Conservation (phyloP, 2,888 invertebrate genomes). For the Acrobasis consociella region DNA sequence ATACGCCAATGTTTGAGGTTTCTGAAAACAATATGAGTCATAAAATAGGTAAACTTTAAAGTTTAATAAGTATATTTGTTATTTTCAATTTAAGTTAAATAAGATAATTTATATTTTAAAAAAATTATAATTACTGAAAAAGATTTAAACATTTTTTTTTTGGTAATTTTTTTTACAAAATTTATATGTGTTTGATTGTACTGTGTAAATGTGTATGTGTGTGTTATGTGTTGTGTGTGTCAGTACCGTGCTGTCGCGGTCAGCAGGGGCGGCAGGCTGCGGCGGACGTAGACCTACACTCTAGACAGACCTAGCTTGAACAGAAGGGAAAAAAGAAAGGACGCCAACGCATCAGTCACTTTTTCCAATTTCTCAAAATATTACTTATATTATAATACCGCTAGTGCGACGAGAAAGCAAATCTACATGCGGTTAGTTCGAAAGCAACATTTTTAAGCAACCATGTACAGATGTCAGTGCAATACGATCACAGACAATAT, state of each 20-base stretch:
- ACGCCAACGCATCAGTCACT: slow-evolving; percentile 80
- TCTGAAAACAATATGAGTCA: background rate
- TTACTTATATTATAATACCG: slow-evolving; percentile 37
- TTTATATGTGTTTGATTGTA: background rate
- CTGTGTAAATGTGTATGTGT: slow-evolving; percentile 35
- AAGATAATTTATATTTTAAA: too few species aligned
- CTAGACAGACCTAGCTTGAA: slow-evolving; percentile 84
- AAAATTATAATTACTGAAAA: too few species aligned
- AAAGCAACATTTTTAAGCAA: slow-evolving; percentile 18
- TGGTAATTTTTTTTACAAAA: background rate
- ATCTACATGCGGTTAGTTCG: slow-evolving; percentile 16
- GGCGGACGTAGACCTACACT: slow-evolving; percentile 66
- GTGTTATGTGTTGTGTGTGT: slow-evolving; percentile 48
- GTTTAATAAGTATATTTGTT: too few species aligned
- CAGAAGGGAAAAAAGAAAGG: slow-evolving; percentile 80
- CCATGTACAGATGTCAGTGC: slow-evolving; percentile 3
- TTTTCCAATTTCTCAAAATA: slow-evolving; percentile 66
- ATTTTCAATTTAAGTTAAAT: too few species aligned
- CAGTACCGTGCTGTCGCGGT: slow-evolving; percentile 75
- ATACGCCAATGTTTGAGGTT: background rate
- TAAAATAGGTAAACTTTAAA: too few species aligned
- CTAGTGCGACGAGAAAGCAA: slow-evolving; percentile 17
- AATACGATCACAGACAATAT: slow-evolving; percentile 5
- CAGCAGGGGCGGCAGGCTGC: slow-evolving; percentile 65
- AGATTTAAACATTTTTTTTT: too few species aligned